A percentile compares a stretch with the other conserved stretches of the same genome.
These are phyloP conservation scores for Solea senegalensis DNA, from an alignment of 2,113 vertebrate genomes.

Conservation along the genomic window DNA sequence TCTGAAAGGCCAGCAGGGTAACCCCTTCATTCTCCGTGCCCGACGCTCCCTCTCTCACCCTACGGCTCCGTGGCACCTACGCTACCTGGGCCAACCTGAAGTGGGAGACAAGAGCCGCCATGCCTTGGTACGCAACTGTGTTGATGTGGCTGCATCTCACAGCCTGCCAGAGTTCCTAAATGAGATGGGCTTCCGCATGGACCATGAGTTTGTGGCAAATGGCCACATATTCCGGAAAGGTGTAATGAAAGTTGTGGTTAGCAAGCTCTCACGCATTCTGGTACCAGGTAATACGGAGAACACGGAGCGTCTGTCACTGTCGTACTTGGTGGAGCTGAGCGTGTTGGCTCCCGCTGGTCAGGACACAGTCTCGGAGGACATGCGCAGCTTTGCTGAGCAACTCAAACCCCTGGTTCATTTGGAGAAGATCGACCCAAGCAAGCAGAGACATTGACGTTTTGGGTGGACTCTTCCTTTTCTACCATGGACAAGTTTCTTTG, in stretches of 20 bases:
- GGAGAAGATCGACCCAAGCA: constrained; percentile 95
- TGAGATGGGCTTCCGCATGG: constrained; percentile 99
- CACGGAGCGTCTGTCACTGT: constrained; percentile 91
- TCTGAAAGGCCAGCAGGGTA: constrained; percentile 96
- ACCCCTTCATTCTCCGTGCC: constrained; percentile 94
- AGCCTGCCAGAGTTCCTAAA: constrained; percentile 93
- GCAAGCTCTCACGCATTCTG: constrained; percentile 92
- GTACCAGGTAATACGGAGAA: constrained; percentile 95
- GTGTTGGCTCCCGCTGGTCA: constrained; percentile 84
- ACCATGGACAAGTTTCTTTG: not conserved
- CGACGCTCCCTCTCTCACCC: constrained; percentile 89
- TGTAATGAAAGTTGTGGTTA: constrained; percentile 93
- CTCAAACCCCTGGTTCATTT: constrained; percentile 95
- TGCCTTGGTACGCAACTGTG: constrained; percentile 92
- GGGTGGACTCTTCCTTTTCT: not conserved
- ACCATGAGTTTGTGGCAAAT: constrained; percentile 95
- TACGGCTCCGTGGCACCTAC: constrained; percentile 91
- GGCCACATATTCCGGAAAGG: constrained; percentile 96
- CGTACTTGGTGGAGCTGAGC: constrained; percentile 89
- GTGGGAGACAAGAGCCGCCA: constrained; percentile 95
- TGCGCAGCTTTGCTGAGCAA: constrained; percentile 96
- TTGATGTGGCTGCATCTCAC: constrained; percentile 94
- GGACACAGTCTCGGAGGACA: constrained; percentile 90
- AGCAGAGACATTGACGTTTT: constrained; percentile 82
- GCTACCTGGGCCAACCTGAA: constrained; percentile 95